Percentiles rank a stretch among this genome's conserved stretches.
Conservation (phyloP, 2,113 vertebrate species). For the Crotalus horridus region DNA sequence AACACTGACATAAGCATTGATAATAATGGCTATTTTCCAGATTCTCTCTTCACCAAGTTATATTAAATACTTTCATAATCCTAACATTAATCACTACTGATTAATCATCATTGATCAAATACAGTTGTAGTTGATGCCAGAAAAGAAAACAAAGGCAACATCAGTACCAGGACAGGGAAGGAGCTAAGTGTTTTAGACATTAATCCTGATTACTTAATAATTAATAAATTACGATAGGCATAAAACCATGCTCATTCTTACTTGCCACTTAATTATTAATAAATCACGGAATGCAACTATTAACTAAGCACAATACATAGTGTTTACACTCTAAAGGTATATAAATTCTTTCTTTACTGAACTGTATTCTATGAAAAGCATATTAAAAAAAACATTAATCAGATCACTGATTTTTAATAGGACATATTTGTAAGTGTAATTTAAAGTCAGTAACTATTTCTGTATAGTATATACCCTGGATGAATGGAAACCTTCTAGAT, state of each 20-base stretch:
- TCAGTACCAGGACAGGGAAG: background rate
- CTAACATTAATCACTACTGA: background rate
- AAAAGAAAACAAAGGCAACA: background rate
- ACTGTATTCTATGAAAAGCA: constrained; percentile 15
- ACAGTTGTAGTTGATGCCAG: background rate
- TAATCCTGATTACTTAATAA: background rate
- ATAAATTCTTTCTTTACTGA: constrained; percentile 35
- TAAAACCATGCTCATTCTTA: background rate
- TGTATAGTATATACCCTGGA: background rate
- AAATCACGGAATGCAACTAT: constrained; percentile 23
- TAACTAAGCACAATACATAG: background rate
- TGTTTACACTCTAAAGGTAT: constrained; percentile 30
- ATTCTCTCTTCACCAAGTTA: background rate
- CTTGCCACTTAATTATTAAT: background rate
- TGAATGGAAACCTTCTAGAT: background rate
- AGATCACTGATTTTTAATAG: background rate
- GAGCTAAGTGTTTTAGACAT: background rate
- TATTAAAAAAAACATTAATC: constrained; percentile 24
- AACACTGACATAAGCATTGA: background rate
- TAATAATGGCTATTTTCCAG: background rate
- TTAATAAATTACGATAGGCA: background rate
- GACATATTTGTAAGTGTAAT: background rate
- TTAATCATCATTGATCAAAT: background rate
- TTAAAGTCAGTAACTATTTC: background rate
- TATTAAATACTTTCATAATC: background rate